phyloP scores from a whole-genome alignment of 2,797 vertebrate genomes.

The Sciurus carolinensis region DNA sequence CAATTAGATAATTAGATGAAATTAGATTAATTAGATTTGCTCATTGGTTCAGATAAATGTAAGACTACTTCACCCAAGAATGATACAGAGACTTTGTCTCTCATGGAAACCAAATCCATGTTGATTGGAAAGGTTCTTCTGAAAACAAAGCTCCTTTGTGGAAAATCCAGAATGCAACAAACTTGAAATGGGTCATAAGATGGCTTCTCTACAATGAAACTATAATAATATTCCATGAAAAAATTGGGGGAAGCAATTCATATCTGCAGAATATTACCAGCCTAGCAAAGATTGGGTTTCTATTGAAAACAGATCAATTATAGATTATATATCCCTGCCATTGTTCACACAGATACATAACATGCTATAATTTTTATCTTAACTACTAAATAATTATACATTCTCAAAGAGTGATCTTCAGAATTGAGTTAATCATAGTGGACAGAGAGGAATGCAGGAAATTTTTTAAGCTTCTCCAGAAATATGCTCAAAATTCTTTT shows the following conservation, averaged over 20 bases:
- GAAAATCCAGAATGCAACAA: neutral
- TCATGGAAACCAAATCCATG: neutral
- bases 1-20: constrained; percentile 57
- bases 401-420: neutral
- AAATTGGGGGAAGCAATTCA: neutral
- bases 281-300: neutral
- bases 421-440: neutral
- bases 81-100: neutral
- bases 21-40: constrained; percentile 46
- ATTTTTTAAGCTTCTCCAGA: neutral
- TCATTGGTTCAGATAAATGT: neutral
- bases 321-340: neutral
- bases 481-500: neutral
- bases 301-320: neutral
- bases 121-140: neutral
- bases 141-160: neutral
- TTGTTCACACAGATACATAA: neutral
- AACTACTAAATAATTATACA: neutral
- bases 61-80: neutral
- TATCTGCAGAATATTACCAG: neutral
- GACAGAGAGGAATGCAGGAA: neutral
- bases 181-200: neutral
- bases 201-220: neutral
- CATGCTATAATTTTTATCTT: neutral
- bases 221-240: neutral